Evolutionary conservation across 2,113 vertebrate genomes (phyloP), one percentile per base, ranked within the genome.

Genomic region (Apistogramma diplotaenia): DNA sequence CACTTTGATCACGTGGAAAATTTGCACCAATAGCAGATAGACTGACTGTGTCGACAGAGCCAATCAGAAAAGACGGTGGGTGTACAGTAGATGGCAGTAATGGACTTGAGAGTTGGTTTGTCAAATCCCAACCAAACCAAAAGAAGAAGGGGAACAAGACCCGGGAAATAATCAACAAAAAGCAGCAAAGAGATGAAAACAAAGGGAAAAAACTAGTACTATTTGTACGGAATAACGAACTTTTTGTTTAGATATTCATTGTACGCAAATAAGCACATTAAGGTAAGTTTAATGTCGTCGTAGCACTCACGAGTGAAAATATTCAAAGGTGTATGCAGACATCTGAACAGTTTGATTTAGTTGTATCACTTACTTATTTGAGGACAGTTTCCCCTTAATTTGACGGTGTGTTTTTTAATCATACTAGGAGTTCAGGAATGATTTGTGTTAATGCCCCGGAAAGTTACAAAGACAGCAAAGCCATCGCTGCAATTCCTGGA

Each of bases 381-480:
- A n/a, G 0, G 21, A 7, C 3, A 13, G 9, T 21, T 13, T 4
- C 1, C 4, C 12, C 12, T 4, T 43, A 43, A 43, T 43, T 43
- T 43, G 12, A 15, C 27, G 21, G 6, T 27, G 13, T 8, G 4
- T 65, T n/a, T 79, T 80, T 72, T 56, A 6, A 25, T 82, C 74
- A 27, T 37, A 8, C 0, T 35, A 88, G 84, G 21, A 80, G 33
- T 71, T 6, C 62, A 23, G 85, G 51, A 74, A 93, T 92, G 91
- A 85, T 75, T 65, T 86, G 92, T 33, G 93, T 96, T 81, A 93
- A 99, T 99, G 98, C 96, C 97, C 93, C 96, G 95, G 1, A 96
- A 94, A 92, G 95, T 75, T 21, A 21, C 87, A 81, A 97, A 95
- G 86, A 51, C 90, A 7, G 76, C 81, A 16, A 98, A 94, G 89